Evolutionary conservation across 2,113 vertebrate species (phyloP), one percentile per base, ranked within the genome.

Genomic region (Rhinoderma darwinii): DNA sequence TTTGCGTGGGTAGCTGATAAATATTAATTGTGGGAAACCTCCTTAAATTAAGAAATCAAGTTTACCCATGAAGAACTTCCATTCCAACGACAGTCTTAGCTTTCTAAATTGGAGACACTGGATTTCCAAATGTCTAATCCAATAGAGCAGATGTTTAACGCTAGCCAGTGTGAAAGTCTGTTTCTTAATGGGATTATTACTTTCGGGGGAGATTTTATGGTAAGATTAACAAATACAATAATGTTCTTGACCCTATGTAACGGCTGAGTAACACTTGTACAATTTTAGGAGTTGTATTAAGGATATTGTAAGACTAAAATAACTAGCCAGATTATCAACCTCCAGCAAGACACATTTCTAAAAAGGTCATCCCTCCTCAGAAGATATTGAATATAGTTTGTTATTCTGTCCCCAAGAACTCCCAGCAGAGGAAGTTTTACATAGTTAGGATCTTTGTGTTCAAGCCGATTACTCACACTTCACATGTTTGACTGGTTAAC

Each of bases 221-320:
- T 44, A 6, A n/a, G 41, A 68, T 47, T n/a, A 66, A 66, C 59
- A 68, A 44, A 68, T 22, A 68, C 80, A 82, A 82, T 82, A 9
- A 44, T 30, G 43, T 47, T 50, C 39, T 50, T 12, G 43, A 35
- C 1, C 43, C 37, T 35, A 35, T 74, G 39, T n/a, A 0, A 20
- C 6, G 3, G 20, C 35, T n/a, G 39, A 74, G 37, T 47, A 27
- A 15, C 22, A 17, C 18, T 37, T 70, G 1, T n/a, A 12, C 20
- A 27, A 44, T 75, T 2, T n/a, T n/a, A 15, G 5, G 15, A 47
- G 1, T 30, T 30, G n/a, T 15, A 43, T 27, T 4, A 12, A 9
- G 43, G 73, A 30, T 73, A 25, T 73, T 70, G 17, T 39, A 30
- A 2, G 6, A 20, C 5, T n/a, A n/a, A 8, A 47, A 47, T 47